Evolutionary conservation across 1,140 invertebrate genomes (phyloP).

Genomic region (Trichonephila inaurata): DNA sequence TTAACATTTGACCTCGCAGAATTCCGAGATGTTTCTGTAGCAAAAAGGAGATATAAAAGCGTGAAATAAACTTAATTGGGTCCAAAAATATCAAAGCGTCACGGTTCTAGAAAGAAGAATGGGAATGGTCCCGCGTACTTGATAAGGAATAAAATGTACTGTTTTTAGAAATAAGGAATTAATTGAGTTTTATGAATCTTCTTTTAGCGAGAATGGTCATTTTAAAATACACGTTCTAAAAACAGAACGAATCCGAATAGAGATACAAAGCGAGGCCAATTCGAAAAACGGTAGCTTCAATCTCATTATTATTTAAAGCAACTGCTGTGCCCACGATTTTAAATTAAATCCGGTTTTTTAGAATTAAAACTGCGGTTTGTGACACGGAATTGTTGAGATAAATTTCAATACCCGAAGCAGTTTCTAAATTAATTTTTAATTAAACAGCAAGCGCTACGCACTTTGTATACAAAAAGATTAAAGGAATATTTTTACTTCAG

Average conservation of each 20-base stretch:
- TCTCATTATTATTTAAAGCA: slow-evolving; percentile 51
- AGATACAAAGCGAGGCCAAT: background rate
- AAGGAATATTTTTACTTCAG: slow-evolving; percentile 64
- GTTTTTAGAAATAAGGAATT: slow-evolving; percentile 15
- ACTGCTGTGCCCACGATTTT: slow-evolving; percentile 43
- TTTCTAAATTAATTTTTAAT: slow-evolving; percentile 76
- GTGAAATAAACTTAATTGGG: slow-evolving; percentile 67
- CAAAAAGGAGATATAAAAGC: slow-evolving; percentile 42
- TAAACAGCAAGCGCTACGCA: slow-evolving; percentile 71
- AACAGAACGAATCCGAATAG: slow-evolving; percentile 8
- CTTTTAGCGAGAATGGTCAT: background rate
- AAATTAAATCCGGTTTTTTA: slow-evolving; percentile 75
- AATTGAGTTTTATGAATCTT: background rate
- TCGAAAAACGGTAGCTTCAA: slow-evolving; percentile 32
- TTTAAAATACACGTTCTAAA: background rate
- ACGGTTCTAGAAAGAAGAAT: background rate
- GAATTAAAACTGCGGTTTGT: slow-evolving; percentile 71
- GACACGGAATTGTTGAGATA: slow-evolving; percentile 66
- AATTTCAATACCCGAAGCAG: slow-evolving; percentile 73
- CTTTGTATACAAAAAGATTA: slow-evolving; percentile 77
- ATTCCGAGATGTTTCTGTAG: slow-evolving; percentile 26
- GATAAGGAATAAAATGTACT: slow-evolving; percentile 11
- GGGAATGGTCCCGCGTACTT: background rate
- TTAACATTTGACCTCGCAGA: slow-evolving; percentile 71
- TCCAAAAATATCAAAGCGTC: slow-evolving; percentile 47